phyloP scores from a whole-genome alignment of 2,888 invertebrate genomes.

The Cheilosia pagana region DNA sequence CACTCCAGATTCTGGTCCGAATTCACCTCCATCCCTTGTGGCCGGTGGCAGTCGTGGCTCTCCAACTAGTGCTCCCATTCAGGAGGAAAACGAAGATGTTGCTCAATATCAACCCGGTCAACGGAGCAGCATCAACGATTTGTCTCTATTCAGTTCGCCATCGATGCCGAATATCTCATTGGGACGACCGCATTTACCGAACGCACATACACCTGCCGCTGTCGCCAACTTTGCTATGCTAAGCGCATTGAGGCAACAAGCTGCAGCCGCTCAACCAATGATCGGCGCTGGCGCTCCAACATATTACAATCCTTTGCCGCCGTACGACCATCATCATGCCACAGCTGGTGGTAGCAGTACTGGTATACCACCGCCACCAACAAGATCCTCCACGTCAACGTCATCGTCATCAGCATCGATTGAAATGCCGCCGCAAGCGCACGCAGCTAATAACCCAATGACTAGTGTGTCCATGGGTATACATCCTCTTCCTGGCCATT shows the following conservation, averaged over 20 bases:
- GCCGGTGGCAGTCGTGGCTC: conserved; percentile 86
- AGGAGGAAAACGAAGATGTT: conserved; percentile 91
- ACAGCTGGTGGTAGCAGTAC: conserved; percentile 58
- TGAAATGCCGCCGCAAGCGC: conserved; percentile 82
- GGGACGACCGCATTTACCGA: conserved; percentile 89
- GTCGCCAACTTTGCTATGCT: conserved; percentile 81
- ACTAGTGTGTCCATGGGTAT: conserved; percentile 67
- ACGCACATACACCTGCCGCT: conserved; percentile 79
- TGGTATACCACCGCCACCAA: conserved; percentile 82
- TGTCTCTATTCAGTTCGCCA: conserved; percentile 95
- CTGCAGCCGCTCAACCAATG: conserved; percentile 72
- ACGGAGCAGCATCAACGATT: conserved; percentile 88
- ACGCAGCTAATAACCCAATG: conserved; percentile 79
- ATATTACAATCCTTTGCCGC: conserved; percentile 81
- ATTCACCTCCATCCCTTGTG: conserved; percentile 88
- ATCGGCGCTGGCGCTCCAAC: conserved; percentile 79
- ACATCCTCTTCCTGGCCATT: conserved; percentile 76
- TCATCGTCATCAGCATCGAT: conserved; percentile 82
- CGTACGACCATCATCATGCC: conserved; percentile 79
- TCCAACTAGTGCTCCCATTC: conserved; percentile 89
- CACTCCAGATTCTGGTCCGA: conserved; percentile 90
- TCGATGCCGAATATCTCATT: conserved; percentile 98
- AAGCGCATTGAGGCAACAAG: conserved; percentile 80
- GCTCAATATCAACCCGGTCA: conserved; percentile 86
- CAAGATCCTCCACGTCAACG: conserved; percentile 85